These are phyloP conservation scores for Plecturocebus donacophilus DNA, from an alignment of 2,113 vertebrate genomes.

Conservation along the genomic window DNA sequence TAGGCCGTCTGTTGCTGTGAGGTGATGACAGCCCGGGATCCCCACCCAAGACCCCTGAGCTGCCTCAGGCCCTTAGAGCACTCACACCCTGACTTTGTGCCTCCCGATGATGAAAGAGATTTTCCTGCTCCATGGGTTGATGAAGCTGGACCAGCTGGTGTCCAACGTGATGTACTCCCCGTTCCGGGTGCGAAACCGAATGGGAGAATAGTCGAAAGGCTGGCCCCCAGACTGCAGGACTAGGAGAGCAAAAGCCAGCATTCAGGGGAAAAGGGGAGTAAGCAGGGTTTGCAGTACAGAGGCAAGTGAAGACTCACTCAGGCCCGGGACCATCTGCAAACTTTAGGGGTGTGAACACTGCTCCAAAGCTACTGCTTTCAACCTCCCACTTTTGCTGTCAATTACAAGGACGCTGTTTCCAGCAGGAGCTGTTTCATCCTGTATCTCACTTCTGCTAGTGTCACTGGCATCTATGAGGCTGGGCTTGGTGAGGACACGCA, in stretches of 20 bases:
- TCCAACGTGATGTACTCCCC: conserved; percentile 96
- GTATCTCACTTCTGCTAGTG: neutral
- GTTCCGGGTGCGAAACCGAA: conserved; percentile 93
- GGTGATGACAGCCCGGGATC: neutral
- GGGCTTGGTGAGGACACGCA: fast-evolving
- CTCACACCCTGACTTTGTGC: conserved; percentile 97
- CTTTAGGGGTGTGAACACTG: fast-evolving
- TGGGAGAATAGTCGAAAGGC: conserved; percentile 95
- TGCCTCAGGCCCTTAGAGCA: neutral
- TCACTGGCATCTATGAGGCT: neutral
- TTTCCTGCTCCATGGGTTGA: conserved; percentile 97
- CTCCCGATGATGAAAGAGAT: conserved; percentile 97
- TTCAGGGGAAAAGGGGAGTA: neutral
- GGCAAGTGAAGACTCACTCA: fast-evolving
- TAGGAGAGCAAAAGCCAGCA: conserved; percentile 57
- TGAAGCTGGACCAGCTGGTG: conserved; percentile 98
- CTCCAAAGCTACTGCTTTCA: no score
- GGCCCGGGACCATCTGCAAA: fast-evolving
- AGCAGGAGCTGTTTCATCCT: neutral
- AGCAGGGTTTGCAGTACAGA: fast-evolving
- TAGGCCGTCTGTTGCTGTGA: neutral
- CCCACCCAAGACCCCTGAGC: neutral
- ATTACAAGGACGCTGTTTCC: fast-evolving
- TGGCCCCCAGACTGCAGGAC: conserved; percentile 94
- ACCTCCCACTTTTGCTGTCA: neutral